Evolutionary conservation across 2,888 invertebrate species (phyloP).

Genomic region (Tenthredo amoena): DNA sequence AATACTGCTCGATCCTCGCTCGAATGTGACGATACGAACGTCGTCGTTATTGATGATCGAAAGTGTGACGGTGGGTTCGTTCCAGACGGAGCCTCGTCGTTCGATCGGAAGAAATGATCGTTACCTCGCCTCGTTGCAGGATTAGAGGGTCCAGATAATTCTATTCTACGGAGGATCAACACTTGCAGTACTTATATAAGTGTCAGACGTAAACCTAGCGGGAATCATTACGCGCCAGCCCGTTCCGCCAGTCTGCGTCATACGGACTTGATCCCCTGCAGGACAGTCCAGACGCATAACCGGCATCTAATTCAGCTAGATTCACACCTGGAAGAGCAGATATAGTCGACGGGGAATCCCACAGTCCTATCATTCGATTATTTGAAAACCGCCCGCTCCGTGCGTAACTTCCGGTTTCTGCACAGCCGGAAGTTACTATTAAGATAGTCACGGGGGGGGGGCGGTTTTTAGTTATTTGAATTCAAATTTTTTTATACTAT

Average conservation of each 20-base stretch:
- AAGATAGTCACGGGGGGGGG: not conserved
- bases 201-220: slow-evolving; percentile 78
- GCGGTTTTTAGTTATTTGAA: not conserved
- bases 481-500: not conserved
- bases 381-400: not conserved
- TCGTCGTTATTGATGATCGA: slow-evolving; percentile 35
- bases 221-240: slow-evolving; percentile 63
- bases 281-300: slow-evolving; percentile 56
- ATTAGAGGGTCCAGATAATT: slow-evolving; percentile 79
- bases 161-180: slow-evolving; percentile 82
- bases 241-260: slow-evolving; percentile 68
- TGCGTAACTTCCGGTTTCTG: not conserved
- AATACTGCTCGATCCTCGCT: slow-evolving; percentile 30
- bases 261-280: slow-evolving; percentile 59
- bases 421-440: slow-evolving; percentile 22
- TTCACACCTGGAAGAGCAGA: slow-evolving; percentile 67
- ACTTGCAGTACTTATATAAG: slow-evolving; percentile 84
- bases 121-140: slow-evolving; percentile 70
- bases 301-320: slow-evolving; percentile 63
- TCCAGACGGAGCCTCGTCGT: slow-evolving; percentile 43
- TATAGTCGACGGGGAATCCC: slow-evolving; percentile 58
- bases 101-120: slow-evolving; percentile 48
- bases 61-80: slow-evolving; percentile 43
- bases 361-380: not conserved
- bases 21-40: slow-evolving; percentile 7